These are phyloP conservation scores for Hoplodrina ambigua DNA, from an alignment of 2,888 invertebrate genomes.

Conservation along the genomic window DNA sequence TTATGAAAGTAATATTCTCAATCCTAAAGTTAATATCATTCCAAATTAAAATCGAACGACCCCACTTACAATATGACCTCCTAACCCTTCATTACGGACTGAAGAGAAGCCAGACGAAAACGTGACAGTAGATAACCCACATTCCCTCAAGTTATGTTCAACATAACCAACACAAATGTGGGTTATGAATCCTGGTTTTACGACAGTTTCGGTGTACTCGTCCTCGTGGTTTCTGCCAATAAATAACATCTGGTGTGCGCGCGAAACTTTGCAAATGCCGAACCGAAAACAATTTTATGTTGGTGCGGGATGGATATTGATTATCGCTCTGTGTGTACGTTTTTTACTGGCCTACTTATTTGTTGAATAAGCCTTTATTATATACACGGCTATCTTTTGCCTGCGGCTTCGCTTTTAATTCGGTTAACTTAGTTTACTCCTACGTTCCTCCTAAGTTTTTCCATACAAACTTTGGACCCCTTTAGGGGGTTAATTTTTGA, in stretches of 20 bases:
- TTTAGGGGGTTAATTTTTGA: too few relatives aligned
- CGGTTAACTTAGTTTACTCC: too few relatives aligned
- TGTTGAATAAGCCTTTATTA: slow-evolving; percentile 15
- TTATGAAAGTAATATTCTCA: not conserved
- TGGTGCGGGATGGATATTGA: slow-evolving; percentile 45
- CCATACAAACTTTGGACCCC: too few relatives aligned
- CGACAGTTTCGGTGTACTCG: slow-evolving; percentile 64
- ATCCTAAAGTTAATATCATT: not conserved
- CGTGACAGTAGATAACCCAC: slow-evolving; percentile 67
- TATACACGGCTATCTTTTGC: not conserved
- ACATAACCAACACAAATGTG: slow-evolving; percentile 63
- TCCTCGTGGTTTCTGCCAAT: slow-evolving; percentile 64
- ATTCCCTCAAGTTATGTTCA: slow-evolving; percentile 51
- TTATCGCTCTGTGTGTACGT: slow-evolving; percentile 40
- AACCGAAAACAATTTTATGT: slow-evolving; percentile 61
- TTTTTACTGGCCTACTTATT: slow-evolving; percentile 51
- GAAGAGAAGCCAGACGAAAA: slow-evolving; percentile 54
- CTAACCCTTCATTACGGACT: slow-evolving; percentile 52
- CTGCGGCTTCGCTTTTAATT: too few relatives aligned
- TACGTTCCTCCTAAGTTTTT: too few relatives aligned
- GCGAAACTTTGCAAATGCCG: slow-evolving; percentile 60
- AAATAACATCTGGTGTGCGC: slow-evolving; percentile 70
- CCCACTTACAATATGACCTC: slow-evolving; percentile 24
- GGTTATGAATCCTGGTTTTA: slow-evolving; percentile 69
- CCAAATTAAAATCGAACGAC: slow-evolving; percentile 31